A percentile compares a stretch with the other conserved stretches of the same genome.
Conservation (phyloP, 2,797 vertebrate species). For the Lerista edwardsae region DNA sequence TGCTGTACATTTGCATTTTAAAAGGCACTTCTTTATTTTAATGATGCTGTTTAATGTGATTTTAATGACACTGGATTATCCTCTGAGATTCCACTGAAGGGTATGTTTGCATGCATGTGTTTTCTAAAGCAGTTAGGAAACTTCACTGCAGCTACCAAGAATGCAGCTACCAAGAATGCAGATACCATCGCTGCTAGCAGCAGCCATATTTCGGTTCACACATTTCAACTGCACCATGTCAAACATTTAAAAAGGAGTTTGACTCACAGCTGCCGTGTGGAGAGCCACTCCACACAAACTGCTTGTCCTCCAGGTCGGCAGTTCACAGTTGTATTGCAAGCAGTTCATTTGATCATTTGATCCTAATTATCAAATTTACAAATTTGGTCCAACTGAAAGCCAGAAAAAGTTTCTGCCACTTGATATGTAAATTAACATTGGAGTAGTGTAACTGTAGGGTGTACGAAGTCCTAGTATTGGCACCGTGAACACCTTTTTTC, state of each 20-base stretch:
- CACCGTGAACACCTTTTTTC: not conserved
- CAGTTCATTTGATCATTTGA: not conserved
- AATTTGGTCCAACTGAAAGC: not conserved
- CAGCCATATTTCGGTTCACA: not conserved
- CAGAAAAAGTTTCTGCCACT: conserved; percentile 3
- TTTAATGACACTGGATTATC: conserved; percentile 35
- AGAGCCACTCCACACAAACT: not conserved
- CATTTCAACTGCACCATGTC: not conserved
- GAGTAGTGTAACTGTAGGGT: not conserved
- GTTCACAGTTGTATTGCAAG: not conserved
- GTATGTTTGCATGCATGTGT: not conserved
- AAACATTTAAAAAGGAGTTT: not conserved
- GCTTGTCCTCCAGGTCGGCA: not conserved
- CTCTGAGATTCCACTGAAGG: not conserved
- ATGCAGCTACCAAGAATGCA: not conserved
- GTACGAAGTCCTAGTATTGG: not conserved
- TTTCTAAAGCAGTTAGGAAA: conserved; percentile 50
- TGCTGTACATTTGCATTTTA: conserved; percentile 77
- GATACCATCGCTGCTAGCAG: not conserved
- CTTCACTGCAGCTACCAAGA: conserved; percentile 33
- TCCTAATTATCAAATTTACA: not conserved
- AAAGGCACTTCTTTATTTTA: conserved; percentile 81
- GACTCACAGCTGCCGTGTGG: not conserved
- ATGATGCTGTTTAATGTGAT: conserved; percentile 67
- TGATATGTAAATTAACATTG: not conserved